Conservation (phyloP, 2,888 invertebrate genomes). For the Camptogramma bilineatum region DNA sequence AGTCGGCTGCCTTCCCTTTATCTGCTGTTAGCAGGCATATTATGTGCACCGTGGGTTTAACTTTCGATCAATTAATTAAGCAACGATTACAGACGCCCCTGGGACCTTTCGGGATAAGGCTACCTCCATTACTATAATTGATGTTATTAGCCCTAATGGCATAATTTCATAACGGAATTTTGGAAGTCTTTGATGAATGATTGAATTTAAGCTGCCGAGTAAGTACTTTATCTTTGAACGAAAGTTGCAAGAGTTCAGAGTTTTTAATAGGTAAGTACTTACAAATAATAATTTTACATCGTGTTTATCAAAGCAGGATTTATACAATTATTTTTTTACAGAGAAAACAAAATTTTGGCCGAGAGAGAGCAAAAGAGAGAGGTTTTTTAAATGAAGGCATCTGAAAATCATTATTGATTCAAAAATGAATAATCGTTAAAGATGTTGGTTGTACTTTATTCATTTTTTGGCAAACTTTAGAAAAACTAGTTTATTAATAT, state of each 20-base stretch:
- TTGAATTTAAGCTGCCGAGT: conserved; percentile 26
- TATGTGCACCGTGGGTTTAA: conserved; percentile 80
- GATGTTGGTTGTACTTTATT: no score
- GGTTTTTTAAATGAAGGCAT: no score
- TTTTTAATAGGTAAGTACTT: no score
- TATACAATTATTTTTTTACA: no score
- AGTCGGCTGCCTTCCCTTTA: conserved; percentile 78
- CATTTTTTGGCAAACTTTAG: no score
- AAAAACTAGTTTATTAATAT: no score
- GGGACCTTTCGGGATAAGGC: conserved; percentile 65
- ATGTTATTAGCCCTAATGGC: conserved; percentile 69
- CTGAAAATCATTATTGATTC: no score
- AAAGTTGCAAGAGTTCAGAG: neutral
- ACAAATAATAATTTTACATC: no score
- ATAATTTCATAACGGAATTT: conserved; percentile 56
- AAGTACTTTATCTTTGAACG: conserved; percentile 6
- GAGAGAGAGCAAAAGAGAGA: no score
- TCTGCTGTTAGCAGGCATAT: conserved; percentile 78
- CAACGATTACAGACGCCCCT: conserved; percentile 74
- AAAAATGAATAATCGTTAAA: no score
- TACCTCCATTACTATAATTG: conserved; percentile 73
- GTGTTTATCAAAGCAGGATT: no score
- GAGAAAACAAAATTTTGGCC: no score
- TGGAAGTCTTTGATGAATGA: conserved; percentile 27
- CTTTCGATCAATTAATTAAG: conserved; percentile 84